phyloP scores from a whole-genome alignment of 2,888 invertebrate species.

The Agrotis clavis region DNA sequence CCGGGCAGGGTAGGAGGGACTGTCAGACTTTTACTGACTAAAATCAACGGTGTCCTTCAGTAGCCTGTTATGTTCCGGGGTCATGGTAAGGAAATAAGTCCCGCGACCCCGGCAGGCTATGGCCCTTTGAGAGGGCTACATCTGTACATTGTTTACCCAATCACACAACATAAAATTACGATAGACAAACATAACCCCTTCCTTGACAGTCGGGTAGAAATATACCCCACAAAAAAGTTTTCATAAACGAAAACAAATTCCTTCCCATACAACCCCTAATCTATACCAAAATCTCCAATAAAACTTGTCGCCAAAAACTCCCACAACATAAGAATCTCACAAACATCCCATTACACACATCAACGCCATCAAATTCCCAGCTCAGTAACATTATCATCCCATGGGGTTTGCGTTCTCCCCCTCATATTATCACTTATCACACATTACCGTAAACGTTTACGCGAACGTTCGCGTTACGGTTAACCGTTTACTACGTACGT shows the following conservation, averaged over 20 bases:
- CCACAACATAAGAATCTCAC: not conserved
- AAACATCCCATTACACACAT: constrained; percentile 53
- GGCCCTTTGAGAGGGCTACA: no score
- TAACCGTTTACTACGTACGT: constrained; percentile 58
- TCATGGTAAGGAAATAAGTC: no score
- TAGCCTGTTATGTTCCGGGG: no score
- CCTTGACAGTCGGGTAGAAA: not conserved
- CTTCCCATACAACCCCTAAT: not conserved
- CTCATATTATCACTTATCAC: constrained; percentile 68
- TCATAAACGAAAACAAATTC: no score
- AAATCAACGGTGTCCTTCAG: no score
- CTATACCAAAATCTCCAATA: not conserved
- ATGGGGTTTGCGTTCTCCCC: constrained; percentile 54
- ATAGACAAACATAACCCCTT: no score
- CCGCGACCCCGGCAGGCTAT: no score
- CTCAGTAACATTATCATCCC: constrained; percentile 67
- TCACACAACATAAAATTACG: no score
- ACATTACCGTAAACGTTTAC: constrained; percentile 65
- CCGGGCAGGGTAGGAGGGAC: no score
- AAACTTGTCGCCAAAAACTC: constrained; percentile 35
- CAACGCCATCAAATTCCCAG: constrained; percentile 42
- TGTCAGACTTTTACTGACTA: no score
- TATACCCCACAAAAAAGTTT: no score
- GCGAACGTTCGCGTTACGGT: constrained; percentile 47
- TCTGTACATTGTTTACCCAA: no score